phyloP scores from a whole-genome alignment of 2,888 invertebrate species.

The Ganaspis brasiliensis region DNA sequence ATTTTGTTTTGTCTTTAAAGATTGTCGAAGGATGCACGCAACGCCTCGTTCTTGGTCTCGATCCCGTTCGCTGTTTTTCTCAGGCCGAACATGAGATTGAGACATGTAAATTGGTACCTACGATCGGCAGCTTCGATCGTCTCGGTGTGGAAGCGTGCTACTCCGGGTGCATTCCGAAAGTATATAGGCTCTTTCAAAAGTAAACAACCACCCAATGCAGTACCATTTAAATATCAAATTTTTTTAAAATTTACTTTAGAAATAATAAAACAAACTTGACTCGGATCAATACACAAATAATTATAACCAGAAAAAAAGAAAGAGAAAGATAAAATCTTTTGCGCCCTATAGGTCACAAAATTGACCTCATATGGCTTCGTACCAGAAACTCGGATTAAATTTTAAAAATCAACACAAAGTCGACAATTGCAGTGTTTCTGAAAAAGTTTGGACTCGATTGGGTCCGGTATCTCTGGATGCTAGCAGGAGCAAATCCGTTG shows the following conservation, averaged over 20 bases:
- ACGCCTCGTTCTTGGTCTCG: constrained; percentile 23
- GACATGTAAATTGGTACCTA: constrained; percentile 78
- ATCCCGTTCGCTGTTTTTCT: constrained; percentile 39
- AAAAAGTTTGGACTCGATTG: not conserved
- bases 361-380: too few relatives aligned
- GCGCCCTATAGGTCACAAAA: too few relatives aligned
- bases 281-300: too few relatives aligned
- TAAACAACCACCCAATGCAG: not conserved
- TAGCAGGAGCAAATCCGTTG: constrained; percentile 36
- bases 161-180: constrained; percentile 65
- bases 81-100: constrained; percentile 73
- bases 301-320: too few relatives aligned
- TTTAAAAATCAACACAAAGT: too few relatives aligned
- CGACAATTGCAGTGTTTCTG: too few relatives aligned
- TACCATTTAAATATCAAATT: too few relatives aligned
- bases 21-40: constrained; percentile 20
- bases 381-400: too few relatives aligned
- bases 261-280: not conserved
- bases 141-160: constrained; percentile 69
- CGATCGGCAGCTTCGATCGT: constrained; percentile 76
- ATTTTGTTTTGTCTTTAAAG: not conserved
- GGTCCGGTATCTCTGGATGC: constrained; percentile 19
- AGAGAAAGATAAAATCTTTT: too few relatives aligned
- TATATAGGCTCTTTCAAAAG: constrained; percentile 69
- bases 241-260: not conserved